Evolutionary conservation across 2,888 invertebrate species (phyloP), one percentile per base, ranked within the genome.

Genomic region (Drosophila birchii): DNA sequence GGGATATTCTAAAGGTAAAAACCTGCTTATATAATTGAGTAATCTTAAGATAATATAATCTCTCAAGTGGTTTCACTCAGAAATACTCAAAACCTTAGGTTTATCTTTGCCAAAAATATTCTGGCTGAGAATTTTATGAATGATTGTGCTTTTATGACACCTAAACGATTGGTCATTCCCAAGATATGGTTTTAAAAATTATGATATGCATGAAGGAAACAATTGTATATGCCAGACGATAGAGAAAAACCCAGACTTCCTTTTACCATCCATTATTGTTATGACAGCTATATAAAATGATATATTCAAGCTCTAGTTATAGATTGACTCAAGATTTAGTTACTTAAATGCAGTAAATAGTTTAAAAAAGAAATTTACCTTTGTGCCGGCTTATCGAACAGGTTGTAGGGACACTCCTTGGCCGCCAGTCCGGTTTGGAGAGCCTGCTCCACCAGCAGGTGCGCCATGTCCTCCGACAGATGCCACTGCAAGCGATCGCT

Each of bases 401-500:
- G 76, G 78, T 90, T 92, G 62, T 92, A 92, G 1, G 92, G 78
- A 67, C 85, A 90, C 16, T 80, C 66, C 20, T 86, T 83, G n/a
- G 91, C 78, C 2, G 80, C 82, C 68, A 92, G 80, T 62, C 91
- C 86, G 1, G 80, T 80, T 32, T 80, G 81, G 8, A 92, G 86
- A 7, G 92, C 85, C 36, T 80, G 75, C 69, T 92, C 92, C 34
- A 91, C 80, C 62, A 92, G 74, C 38, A 78, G 78, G 74, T 92
- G 92, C 3, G 91, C 81, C 36, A 92, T 86, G 29, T 90, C 81
- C 67, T 92, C 91, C 2, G 83, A 76, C 32, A 90, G 69, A 62
- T 90, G 88, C 9, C 82, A 81, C 68, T 85, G 77, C 58, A 91
- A 63, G 0, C 91, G 79, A 82, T 92, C 92, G 6, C 81, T 75